Base-by-base conservation (phyloP, 2,888 invertebrate genomes). In the Sacculina carcini region DNA sequence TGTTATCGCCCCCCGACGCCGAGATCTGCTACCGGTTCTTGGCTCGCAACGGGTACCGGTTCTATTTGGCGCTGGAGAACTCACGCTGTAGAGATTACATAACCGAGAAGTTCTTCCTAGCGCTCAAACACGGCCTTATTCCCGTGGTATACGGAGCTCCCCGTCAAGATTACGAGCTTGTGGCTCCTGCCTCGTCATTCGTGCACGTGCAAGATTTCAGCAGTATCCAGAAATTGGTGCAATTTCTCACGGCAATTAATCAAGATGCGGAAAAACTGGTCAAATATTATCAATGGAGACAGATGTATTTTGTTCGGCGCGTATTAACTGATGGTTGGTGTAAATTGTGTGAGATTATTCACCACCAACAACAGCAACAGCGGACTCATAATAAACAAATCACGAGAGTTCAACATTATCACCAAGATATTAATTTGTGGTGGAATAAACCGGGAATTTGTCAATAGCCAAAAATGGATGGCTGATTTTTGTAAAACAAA, bases 71-170 rank as follows among this genome's bases (percentile, higher is more conserved):
- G 16, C 16, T 42, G 16, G 42, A 42, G 42, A 42, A 42, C 42
- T 42, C 42, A 9, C 26, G 42, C 12, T 42, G 42, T 12, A 24
- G 42, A 7, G 42, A 28, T 28, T 42, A 42, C 42, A 42, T 42
- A 24, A 42, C 42, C 7, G 42, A 42, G 28, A 42, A 42, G 42
- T 42, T 42, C 42, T 42, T 42, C 28, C 16, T 42, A 9, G 42
- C 26, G 42, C 42, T 42, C 26, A 42, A 42, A 24, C 24, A 10
- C 42, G 28, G 42, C 16, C 42, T 42, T 2, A 16, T 51, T 10
- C 51, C 51, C 7, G 14, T 51, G 9, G 52, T 52, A 31, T 50
- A 50, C 39, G 52, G 52, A n/a, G 28, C 52, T 9, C 19, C 12
- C 6, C 24, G 34, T 7, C 12, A 9, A 2, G 32, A 48, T 19